phyloP scores from a whole-genome alignment of 2,888 invertebrate species.

The Megaustenia siamemsis region DNA sequence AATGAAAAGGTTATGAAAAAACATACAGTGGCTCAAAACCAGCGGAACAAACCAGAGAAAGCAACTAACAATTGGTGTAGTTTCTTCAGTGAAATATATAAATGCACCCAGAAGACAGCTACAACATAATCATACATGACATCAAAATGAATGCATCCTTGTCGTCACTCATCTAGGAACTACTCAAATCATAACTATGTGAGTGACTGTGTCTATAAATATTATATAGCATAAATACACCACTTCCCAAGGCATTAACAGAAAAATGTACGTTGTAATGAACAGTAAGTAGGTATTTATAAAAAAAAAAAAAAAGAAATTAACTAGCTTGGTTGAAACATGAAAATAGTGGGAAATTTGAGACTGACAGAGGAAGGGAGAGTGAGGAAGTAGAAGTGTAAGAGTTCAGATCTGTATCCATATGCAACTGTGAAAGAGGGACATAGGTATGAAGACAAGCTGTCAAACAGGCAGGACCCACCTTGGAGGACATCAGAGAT shows the following conservation, averaged over 20 bases:
- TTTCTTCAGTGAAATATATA: conserved; percentile 27
- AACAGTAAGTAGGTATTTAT: conserved; percentile 18
- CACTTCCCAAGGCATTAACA: conserved; percentile 42
- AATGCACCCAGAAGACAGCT: conserved; percentile 24
- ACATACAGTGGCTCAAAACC: neutral
- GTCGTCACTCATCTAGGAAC: conserved; percentile 27
- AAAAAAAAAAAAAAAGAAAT: too few species aligned
- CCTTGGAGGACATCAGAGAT: neutral
- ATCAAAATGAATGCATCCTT: conserved; percentile 53
- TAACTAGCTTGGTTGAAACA: conserved; percentile 28
- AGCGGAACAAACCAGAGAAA: conserved; percentile 21
- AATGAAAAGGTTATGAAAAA: neutral
- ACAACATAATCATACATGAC: conserved; percentile 40
- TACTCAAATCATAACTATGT: conserved; percentile 37
- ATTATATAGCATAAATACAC: conserved; percentile 47
- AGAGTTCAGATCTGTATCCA: neutral
- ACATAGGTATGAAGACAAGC: neutral
- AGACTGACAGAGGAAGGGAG: neutral
- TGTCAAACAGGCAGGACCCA: neutral
- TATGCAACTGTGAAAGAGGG: neutral
- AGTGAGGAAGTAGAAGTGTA: neutral
- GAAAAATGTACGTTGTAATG: conserved; percentile 17
- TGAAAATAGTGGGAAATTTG: conserved; percentile 32
- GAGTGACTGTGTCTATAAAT: neutral
- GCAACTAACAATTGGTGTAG: conserved; percentile 29